Evolutionary conservation across 1,140 invertebrate species (phyloP).

Genomic region (Dryas iulia): DNA sequence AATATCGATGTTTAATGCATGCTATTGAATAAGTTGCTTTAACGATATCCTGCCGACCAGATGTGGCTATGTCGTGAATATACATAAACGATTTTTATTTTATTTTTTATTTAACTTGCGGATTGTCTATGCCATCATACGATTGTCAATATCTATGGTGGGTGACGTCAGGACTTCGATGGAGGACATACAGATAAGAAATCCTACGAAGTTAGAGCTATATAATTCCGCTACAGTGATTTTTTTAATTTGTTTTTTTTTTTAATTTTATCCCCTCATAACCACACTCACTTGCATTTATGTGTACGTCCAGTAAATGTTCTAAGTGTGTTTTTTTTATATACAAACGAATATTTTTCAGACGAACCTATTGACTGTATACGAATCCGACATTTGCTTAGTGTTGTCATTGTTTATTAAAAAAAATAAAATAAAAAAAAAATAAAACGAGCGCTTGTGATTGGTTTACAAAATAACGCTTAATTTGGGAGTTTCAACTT

Average conservation of each 20-base stretch:
- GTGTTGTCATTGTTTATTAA: constrained; percentile 65
- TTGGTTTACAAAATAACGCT: constrained; percentile 77
- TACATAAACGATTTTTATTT: constrained; percentile 24
- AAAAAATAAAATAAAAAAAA: constrained; percentile 16
- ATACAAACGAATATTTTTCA: constrained; percentile 7
- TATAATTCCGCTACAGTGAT: constrained; percentile 67
- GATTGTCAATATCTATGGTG: constrained; percentile 66
- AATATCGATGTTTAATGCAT: constrained; percentile 18
- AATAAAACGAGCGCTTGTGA: constrained; percentile 68
- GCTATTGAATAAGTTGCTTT: constrained; percentile 18
- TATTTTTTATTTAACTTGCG: constrained; percentile 35
- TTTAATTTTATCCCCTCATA: constrained; percentile 42
- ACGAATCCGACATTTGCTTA: constrained; percentile 76
- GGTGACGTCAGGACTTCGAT: constrained; percentile 25
- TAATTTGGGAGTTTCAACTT: constrained; percentile 43
- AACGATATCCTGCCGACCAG: constrained; percentile 47
- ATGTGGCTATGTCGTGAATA: constrained; percentile 14
- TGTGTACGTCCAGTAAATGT: constrained; percentile 52
- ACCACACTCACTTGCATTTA: constrained; percentile 80
- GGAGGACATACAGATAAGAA: constrained; percentile 14
- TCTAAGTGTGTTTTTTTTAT: constrained; percentile 12
- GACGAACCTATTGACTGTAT: constrained; percentile 30
- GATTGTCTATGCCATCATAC: constrained; percentile 53
- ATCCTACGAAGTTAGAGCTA: constrained; percentile 19
- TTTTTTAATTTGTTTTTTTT: constrained; percentile 21